phyloP scores from a whole-genome alignment of 2,797 vertebrate species.

The Amblyraja radiata region DNA sequence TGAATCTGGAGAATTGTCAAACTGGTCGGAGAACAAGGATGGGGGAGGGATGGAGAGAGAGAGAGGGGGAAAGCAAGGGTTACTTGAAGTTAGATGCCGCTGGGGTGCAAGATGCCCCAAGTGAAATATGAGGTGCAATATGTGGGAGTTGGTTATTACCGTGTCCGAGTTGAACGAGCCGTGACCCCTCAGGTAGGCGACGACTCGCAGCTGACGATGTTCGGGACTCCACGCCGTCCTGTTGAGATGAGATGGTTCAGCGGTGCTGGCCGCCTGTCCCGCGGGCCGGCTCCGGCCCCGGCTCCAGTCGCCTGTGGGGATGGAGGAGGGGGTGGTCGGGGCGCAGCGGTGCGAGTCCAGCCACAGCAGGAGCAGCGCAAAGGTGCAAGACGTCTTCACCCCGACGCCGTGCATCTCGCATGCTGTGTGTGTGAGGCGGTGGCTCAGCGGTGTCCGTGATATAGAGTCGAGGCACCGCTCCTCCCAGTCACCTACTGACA shows the following conservation, averaged over 20 bases:
- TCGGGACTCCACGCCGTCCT: background rate
- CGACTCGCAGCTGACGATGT: background rate
- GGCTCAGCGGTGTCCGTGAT: background rate
- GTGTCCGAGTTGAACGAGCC: constrained; percentile 27
- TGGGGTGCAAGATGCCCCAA: no score
- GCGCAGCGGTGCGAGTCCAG: background rate
- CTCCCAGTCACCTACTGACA: constrained; percentile 3
- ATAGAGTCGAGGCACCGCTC: background rate
- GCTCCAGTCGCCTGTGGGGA: no score
- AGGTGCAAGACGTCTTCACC: background rate
- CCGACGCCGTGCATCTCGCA: background rate
- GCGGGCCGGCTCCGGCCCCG: no score
- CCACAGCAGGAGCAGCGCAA: background rate
- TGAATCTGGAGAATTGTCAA: no score
- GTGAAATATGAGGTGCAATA: no score
- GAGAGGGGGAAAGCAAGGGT: no score
- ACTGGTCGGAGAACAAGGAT: no score
- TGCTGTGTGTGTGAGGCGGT: background rate
- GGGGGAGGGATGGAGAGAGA: no score
- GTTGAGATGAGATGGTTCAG: background rate
- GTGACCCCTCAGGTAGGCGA: constrained; percentile 15
- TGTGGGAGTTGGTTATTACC: background rate
- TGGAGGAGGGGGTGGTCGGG: background rate
- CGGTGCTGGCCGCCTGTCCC: no score
- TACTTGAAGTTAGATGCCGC: no score